Evolutionary conservation across 2,888 invertebrate genomes (phyloP).

Genomic region (Pegoplata infirma): DNA sequence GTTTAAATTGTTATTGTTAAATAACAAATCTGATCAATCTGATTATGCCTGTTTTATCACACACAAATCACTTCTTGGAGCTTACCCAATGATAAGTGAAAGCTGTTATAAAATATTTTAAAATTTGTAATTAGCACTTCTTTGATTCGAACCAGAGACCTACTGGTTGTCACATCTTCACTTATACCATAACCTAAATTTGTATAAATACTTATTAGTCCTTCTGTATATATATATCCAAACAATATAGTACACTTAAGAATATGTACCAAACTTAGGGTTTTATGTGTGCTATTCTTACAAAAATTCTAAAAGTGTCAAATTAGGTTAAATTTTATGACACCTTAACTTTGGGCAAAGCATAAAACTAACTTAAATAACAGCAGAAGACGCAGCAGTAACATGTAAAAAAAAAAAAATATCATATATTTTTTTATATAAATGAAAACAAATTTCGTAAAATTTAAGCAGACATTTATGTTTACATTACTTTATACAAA

Average conservation of each 20-base stretch:
- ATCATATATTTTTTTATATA: neutral
- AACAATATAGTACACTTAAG: neutral
- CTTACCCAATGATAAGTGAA: no score
- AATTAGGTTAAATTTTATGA: conserved; percentile 76
- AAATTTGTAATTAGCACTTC: no score
- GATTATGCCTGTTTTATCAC: no score
- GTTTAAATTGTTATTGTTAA: no score
- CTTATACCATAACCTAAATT: no score
- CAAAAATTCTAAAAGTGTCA: conserved; percentile 66
- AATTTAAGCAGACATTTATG: conserved; percentile 18
- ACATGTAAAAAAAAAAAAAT: conserved; percentile 7
- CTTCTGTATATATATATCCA: neutral
- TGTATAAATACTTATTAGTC: neutral
- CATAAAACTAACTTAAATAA: conserved; percentile 18
- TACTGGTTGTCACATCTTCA: no score
- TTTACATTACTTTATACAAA: neutral
- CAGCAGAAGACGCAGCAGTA: conserved; percentile 2
- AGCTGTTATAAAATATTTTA: no score
- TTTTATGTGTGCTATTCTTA: conserved; percentile 54
- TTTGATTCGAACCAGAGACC: no score
- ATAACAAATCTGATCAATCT: no score
- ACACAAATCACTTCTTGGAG: no score
- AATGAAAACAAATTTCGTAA: conserved; percentile 5
- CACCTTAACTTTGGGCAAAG: conserved; percentile 59
- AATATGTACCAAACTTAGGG: conserved; percentile 25